Percentiles rank a stretch among this genome's conserved stretches.
phyloP scores from a whole-genome alignment of 2,113 vertebrate genomes.

The Peucedramus taeniatus region DNA sequence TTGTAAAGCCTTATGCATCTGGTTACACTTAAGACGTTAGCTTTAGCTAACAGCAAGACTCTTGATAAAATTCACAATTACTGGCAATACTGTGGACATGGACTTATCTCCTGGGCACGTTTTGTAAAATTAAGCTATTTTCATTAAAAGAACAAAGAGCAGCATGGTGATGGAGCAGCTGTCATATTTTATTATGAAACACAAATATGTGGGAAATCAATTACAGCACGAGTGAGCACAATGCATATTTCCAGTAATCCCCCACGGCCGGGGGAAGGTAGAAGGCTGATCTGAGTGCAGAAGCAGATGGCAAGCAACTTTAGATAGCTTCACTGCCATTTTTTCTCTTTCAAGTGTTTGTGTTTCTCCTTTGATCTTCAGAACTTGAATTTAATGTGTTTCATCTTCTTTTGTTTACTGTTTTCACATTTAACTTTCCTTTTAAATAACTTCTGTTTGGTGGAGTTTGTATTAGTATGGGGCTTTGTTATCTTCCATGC shows the following conservation, averaged over 20 bases:
- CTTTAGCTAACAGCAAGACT: conserved; percentile 18
- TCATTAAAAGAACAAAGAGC: conserved; percentile 53
- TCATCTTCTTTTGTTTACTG: conserved; percentile 21
- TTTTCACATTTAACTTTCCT: conserved; percentile 1
- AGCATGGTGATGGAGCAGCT: conserved; percentile 40
- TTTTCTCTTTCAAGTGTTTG: conserved; percentile 39
- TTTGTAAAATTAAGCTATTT: conserved; percentile 54
- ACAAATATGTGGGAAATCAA: conserved; percentile 56
- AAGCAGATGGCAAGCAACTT: conserved; percentile 58
- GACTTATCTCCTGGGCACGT: conserved; percentile 19
- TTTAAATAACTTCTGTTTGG: conserved; percentile 16
- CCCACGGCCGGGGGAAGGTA: neutral
- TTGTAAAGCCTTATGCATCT: conserved; percentile 13
- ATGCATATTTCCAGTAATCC: conserved; percentile 43
- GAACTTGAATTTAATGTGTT: neutral
- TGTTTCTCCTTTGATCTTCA: conserved; percentile 44
- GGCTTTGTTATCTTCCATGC: neutral
- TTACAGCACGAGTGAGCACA: neutral
- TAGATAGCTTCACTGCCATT: conserved; percentile 41
- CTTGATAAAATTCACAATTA: conserved; percentile 30
- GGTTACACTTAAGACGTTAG: conserved; percentile 14
- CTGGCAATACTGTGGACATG: neutral
- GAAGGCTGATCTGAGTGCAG: conserved; percentile 22
- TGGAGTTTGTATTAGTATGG: neutral
- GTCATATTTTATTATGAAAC: conserved; percentile 57